Evolutionary conservation across 2,888 invertebrate genomes (phyloP), one percentile per base, ranked within the genome.

Genomic region (Hyposoter dolosus): DNA sequence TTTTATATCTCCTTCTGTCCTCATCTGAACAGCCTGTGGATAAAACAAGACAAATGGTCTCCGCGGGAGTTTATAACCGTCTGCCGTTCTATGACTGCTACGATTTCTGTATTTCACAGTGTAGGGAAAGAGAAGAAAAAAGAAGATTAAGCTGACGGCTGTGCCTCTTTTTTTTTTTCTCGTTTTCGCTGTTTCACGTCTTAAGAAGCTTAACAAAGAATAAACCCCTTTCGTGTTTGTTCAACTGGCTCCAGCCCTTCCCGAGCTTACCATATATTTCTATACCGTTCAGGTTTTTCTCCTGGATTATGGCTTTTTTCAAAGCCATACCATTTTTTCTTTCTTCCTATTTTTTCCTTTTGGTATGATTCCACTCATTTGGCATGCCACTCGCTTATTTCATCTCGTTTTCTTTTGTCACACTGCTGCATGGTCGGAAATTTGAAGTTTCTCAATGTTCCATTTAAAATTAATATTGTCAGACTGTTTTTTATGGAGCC

Each of bases 131-230:
- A n/a, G 19, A 19, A 69, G n/a, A 28, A 53, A 69, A 56, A 69
- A 75, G 19, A 75, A 82, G 53, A 68, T 83, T 69, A 79, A 83
- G 79, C 79, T 80, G 63, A 9, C 69, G 47, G 15, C 43, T 43
- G 40, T 65, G 63, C 23, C 63, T 50, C 66, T 12, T 63, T 63
- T 45, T 60, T 69, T 56, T 63, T 19, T n/a, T 63, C 72, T 69
- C 60, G 15, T 50, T 53, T 19, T 43, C 28, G 35, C 40, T 68
- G 35, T 80, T 65, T 28, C 47, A 75, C 65, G 68, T 84, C 82
- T 84, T 80, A 72, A 87, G 83, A 71, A 84, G 77, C 82, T 82
- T 78, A 84, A 84, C 84, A 74, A 77, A 82, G 81, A 84, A 84
- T 84, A 81, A 84, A 78, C 77, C 84, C 74, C 60, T 82, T 65